These are phyloP conservation scores for Eupeodes luniger DNA, from an alignment of 2,888 invertebrate genomes.

Conservation along the genomic window DNA sequence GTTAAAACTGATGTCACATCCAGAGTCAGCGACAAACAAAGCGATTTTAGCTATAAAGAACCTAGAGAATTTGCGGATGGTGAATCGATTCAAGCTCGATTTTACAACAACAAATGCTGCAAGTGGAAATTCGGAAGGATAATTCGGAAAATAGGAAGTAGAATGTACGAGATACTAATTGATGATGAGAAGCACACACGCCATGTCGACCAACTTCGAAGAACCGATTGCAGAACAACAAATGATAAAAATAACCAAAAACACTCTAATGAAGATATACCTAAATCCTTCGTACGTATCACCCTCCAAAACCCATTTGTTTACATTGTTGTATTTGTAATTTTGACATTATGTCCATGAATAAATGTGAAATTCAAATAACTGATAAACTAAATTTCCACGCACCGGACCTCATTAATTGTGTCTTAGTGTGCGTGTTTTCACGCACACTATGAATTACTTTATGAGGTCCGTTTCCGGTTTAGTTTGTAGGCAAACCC, in stretches of 20 bases:
- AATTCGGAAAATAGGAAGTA: constrained; percentile 29
- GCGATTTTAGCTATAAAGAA: constrained; percentile 3
- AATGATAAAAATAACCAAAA: constrained; percentile 5
- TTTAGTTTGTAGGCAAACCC: no score
- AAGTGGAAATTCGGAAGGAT: constrained; percentile 55
- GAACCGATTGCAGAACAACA: not conserved
- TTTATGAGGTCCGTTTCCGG: no score
- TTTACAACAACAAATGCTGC: constrained; percentile 49
- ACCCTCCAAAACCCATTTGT: no score
- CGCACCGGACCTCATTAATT: no score
- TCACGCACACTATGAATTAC: no score
- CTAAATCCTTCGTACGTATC: no score
- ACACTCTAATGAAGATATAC: no score
- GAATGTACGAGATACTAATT: constrained; percentile 53
- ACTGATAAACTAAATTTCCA: no score
- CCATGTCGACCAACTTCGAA: constrained; percentile 51
- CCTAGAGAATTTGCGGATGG: constrained; percentile 30
- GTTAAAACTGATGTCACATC: constrained; percentile 15
- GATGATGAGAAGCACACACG: constrained; percentile 49
- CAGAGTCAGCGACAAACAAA: not conserved
- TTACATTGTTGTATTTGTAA: no score
- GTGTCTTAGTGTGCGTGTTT: no score
- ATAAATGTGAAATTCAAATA: no score
- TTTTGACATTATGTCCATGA: no score
- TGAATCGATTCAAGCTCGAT: constrained; percentile 42